Conservation (phyloP, 2,888 invertebrate species). For the Marronus borbonicus region DNA sequence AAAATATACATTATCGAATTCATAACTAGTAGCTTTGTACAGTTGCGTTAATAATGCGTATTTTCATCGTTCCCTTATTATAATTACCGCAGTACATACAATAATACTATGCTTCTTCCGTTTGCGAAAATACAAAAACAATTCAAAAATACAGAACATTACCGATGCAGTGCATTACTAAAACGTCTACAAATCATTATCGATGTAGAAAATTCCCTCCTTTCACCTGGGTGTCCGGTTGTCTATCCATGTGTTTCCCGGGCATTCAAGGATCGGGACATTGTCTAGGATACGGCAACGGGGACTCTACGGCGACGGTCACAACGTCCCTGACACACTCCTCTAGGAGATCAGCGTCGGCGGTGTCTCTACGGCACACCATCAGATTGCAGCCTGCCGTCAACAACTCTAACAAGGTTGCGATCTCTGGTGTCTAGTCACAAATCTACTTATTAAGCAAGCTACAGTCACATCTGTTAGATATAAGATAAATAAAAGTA, state of each 20-base stretch:
- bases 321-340: constrained; percentile 67
- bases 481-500: constrained; percentile 11
- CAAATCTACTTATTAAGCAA: constrained; percentile 13
- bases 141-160: not conserved
- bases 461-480: constrained; percentile 25
- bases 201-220: constrained; percentile 76
- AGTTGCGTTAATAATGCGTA: too few relatives aligned
- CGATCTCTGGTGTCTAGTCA: constrained; percentile 68
- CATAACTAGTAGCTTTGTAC: too few relatives aligned
- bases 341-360: constrained; percentile 66
- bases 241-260: constrained; percentile 66
- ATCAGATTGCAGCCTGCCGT: constrained; percentile 66
- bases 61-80: too few relatives aligned
- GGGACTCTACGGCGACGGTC: constrained; percentile 63
- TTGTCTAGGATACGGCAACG: constrained; percentile 65
- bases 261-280: constrained; percentile 62
- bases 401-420: constrained; percentile 66
- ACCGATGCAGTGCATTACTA: constrained; percentile 39
- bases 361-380: constrained; percentile 66
- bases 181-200: constrained; percentile 52
- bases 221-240: constrained; percentile 80
- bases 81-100: too few relatives aligned
- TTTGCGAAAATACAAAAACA: not conserved
- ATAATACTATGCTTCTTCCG: too few relatives aligned
- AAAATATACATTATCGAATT: too few relatives aligned